Percentiles rank a stretch among this genome's conserved stretches.
Conservation (phyloP, 2,113 vertebrate species). For the Pogona vitticeps region DNA sequence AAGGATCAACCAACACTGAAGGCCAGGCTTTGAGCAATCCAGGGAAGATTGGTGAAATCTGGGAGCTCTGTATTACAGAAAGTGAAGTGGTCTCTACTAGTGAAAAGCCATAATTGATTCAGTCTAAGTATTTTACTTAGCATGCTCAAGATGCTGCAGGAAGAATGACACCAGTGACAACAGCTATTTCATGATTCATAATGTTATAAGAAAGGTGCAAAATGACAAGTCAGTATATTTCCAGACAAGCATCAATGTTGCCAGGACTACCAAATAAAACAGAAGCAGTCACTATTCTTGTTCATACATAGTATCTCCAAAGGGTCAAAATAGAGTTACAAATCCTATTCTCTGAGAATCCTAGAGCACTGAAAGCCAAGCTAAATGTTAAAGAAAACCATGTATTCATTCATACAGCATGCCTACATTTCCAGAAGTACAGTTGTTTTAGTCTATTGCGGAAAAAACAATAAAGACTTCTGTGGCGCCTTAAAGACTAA, state of each 20-base stretch:
- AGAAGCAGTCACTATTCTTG: background rate
- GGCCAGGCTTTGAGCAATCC: too few relatives aligned
- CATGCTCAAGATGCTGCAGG: background rate
- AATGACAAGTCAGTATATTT: background rate
- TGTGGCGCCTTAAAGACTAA: too few relatives aligned
- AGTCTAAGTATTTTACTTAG: background rate
- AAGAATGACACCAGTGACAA: background rate
- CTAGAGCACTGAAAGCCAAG: background rate
- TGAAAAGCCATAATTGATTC: too few relatives aligned
- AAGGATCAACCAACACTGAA: too few relatives aligned
- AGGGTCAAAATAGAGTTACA: background rate
- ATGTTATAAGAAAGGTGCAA: background rate
- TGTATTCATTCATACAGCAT: too few relatives aligned
- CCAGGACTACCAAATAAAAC: background rate
- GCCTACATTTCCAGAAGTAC: too few relatives aligned
- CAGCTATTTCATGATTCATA: background rate
- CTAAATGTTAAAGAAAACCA: background rate
- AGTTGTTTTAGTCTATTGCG: too few relatives aligned
- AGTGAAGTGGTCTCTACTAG: too few relatives aligned
- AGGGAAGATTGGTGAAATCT: too few relatives aligned
- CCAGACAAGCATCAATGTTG: background rate
- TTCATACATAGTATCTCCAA: background rate
- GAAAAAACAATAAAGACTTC: too few relatives aligned
- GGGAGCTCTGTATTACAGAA: too few relatives aligned
- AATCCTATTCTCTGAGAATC: background rate